Base-by-base conservation (phyloP, 2,888 invertebrate genomes). In the Strigamia maritima region DNA sequence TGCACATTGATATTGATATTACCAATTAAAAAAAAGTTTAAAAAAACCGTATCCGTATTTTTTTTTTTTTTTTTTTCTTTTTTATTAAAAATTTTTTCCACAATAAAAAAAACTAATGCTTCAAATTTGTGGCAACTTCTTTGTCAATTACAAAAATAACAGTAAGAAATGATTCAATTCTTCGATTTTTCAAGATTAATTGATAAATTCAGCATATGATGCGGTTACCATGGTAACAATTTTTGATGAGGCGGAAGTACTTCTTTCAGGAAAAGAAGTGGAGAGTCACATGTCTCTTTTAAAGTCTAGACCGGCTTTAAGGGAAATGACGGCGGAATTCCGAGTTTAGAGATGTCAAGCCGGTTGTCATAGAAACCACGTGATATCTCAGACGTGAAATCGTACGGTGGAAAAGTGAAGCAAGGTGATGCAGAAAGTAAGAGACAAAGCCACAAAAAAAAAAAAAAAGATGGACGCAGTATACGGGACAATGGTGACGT, bases 201-300 rank as follows among this genome's bases (percentile, higher is more conserved):
- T 49, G 16, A 49, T 14, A 10, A n/a, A 49, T 49, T 49, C 8
- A 2, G 8, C 4, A 6, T 49, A n/a, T 49, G 49, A 49, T 49
- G n/a, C 49, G 49, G 49, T 49, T 49, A 49, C 49, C n/a, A 49
- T 49, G 49, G 49, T n/a, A 49, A 49, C 49, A 49, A 49, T 14
- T 49, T 49, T 49, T 49, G 49, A 49, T 49, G 49, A 49, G n/a
- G 49, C 49, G 49, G 49, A 49, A 49, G 49, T n/a, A n/a, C 49
- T 3, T 49, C 49, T 49, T 49, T 49, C 49, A n/a, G 49, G 49
- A 49, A 31, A 31, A 31, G 31, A 31, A 31, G 31, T 31, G 31
- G 31, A 31, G 31, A 7, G 49, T 49, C 49, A 49, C 49, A n/a
- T 6, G 49, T 2, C 49, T n/a, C 49, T 14, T 40, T 14, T n/a